Conservation (phyloP, 2,888 invertebrate species). For the Oxyteleia sp. region DNA sequence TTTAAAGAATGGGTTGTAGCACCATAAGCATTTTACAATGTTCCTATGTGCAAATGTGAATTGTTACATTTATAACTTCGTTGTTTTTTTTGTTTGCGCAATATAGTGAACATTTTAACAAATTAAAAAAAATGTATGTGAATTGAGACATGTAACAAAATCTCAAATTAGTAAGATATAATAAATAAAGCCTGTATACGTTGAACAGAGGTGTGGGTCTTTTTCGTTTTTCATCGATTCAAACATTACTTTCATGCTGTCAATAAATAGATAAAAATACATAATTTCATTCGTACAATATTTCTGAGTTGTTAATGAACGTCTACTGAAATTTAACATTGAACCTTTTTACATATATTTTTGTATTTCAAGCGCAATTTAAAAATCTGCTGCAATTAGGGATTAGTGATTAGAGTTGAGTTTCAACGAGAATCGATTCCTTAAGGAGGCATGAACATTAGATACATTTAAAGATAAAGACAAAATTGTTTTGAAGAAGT, state of each 20-base stretch:
- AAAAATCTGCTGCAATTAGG: conserved; percentile 4
- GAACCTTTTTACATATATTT: conserved; percentile 3
- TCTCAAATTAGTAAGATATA: conserved; percentile 1
- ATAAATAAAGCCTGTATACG: conserved; percentile 5
- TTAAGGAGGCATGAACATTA: neutral
- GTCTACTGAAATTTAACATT: conserved; percentile 54
- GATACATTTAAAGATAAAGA: no score
- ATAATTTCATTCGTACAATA: conserved; percentile 32
- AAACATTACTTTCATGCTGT: conserved; percentile 58
- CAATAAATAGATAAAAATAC: conserved; percentile 49
- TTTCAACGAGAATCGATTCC: conserved; percentile 21
- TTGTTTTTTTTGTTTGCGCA: neutral
- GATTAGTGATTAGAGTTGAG: conserved; percentile 15
- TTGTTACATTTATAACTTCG: conserved; percentile 7
- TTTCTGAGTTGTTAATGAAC: conserved; percentile 35
- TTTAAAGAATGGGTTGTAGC: no score
- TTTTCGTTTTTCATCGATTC: conserved; percentile 22
- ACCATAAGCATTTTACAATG: conserved; percentile 1
- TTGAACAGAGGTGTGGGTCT: conserved; percentile 36
- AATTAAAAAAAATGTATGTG: neutral
- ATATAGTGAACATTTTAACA: neutral
- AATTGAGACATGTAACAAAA: conserved; percentile 2
- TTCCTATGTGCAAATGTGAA: conserved; percentile 5
- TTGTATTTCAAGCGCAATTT: conserved; percentile 5
- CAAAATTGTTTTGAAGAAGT: no score